Base-by-base conservation (phyloP, 2,113 vertebrate genomes). In the Callospermophilus lateralis region DNA sequence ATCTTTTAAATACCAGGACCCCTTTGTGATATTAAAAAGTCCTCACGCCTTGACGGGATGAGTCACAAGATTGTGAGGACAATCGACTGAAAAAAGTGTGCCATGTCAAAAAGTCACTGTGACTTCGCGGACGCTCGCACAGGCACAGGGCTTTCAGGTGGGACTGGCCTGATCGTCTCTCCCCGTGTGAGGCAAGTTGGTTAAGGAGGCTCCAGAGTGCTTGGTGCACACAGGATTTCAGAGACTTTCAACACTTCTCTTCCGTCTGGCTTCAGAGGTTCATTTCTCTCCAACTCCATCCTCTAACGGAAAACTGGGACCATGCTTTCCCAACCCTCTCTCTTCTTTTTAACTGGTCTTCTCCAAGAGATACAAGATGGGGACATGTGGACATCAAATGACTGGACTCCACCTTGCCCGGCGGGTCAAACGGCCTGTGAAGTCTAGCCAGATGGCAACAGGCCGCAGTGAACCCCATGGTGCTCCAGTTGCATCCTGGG, bases 21-120 rank as follows among this genome's bases (percentile, higher is more conserved):
- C 84, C 65, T 86, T 84, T 80, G 92, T 91, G 78, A 42, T 94
- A 79, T 89, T 93, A 85, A 94, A 94, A 97, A 45, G 42, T 37
- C 63, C 34, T 92, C 55, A n/a, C 11, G 17, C 9, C 39, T n/a
- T 88, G 79, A 34, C n/a, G 19, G 2, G 4, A 34, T 70, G 92
- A 93, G 79, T 96, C 92, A 70, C 51, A 42, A 37, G 55, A 84
- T 63, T 93, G 74, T 67, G 12, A 84, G 83, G 74, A 86, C 68
- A 53, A 28, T 32, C 34, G 63, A 96, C 61, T 45, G 45, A 93
- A 32, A 76, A 55, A 93, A 74, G 84, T 39, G 17, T 8, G 0
- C 73, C 51, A 0, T 76, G 91, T 85, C 78, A 76, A 28, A 92
- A 96, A 86, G 77, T 83, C 48, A 26, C 63, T 76, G 1, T 24